Percentiles rank a stretch among this genome's conserved stretches.
These are phyloP conservation scores for Scaptomyza montana DNA, from an alignment of 1,140 invertebrate genomes.

Conservation along the genomic window DNA sequence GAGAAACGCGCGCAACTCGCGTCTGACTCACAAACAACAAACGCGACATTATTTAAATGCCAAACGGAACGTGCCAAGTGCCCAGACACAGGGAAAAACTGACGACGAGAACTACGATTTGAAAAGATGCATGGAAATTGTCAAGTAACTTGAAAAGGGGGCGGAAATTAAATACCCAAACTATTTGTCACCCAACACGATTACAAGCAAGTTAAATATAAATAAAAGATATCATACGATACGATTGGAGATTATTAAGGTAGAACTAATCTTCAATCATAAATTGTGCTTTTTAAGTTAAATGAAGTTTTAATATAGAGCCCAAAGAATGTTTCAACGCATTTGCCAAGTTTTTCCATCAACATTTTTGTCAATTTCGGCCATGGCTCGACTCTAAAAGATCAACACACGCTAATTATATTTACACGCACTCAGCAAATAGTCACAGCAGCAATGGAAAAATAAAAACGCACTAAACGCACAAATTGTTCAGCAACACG, in stretches of 20 bases:
- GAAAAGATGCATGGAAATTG: background rate
- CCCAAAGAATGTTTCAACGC: background rate
- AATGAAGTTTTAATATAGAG: no score
- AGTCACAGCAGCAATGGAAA: slow-evolving; percentile 11
- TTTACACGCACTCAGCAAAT: slow-evolving; percentile 53
- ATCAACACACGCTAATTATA: slow-evolving; percentile 73
- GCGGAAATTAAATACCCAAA: slow-evolving; percentile 24
- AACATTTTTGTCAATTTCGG: slow-evolving; percentile 13
- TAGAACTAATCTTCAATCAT: no score
- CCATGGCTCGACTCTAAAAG: slow-evolving; percentile 29
- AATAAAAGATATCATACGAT: no score
- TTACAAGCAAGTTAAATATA: no score
- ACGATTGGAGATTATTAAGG: no score
- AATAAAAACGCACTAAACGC: slow-evolving; percentile 6
- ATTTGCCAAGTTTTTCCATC: no score
- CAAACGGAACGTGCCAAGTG: slow-evolving; percentile 59
- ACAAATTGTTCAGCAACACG: slow-evolving; percentile 43
- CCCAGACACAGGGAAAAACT: background rate
- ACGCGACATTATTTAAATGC: slow-evolving; percentile 36
- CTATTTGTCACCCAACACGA: slow-evolving; percentile 33
- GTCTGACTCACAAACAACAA: slow-evolving; percentile 39
- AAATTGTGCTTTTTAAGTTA: no score
- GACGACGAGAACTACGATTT: background rate
- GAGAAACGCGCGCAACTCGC: slow-evolving; percentile 36
- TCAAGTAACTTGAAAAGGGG: background rate